These are phyloP conservation scores for Camponotus vicinus DNA, from an alignment of 1,140 invertebrate genomes.

Conservation along the genomic window DNA sequence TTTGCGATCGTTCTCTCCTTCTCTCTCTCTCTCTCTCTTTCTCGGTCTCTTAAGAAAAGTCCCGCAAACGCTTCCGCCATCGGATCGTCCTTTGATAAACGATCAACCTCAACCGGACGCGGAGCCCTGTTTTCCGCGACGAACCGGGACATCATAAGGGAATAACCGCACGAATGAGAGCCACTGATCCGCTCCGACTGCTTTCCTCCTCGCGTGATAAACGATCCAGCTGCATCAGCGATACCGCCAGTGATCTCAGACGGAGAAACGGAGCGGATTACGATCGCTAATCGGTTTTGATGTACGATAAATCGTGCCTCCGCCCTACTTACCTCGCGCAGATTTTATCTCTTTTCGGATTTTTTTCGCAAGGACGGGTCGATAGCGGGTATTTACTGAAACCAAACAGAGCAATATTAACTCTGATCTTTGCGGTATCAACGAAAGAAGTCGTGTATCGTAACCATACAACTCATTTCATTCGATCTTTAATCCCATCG, in stretches of 20 bases:
- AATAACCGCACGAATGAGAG: constrained; percentile 54
- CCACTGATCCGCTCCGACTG: constrained; percentile 67
- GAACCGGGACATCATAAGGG: constrained; percentile 13
- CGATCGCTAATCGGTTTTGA: constrained; percentile 71
- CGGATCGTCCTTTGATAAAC: constrained; percentile 70
- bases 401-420: constrained; percentile 41
- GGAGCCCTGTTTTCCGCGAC: constrained; percentile 21
- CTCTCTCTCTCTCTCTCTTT: background rate
- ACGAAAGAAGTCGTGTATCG: background rate
- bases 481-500: background rate
- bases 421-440: background rate
- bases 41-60: constrained; percentile 20
- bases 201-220: constrained; percentile 65
- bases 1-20: constrained; percentile 33
- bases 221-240: constrained; percentile 68
- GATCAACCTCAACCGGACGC: constrained; percentile 51
- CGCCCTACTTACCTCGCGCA: constrained; percentile 59
- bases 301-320: constrained; percentile 65
- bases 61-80: constrained; percentile 66
- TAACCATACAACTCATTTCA: constrained; percentile 16
- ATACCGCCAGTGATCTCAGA: constrained; percentile 66
- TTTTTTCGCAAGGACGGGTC: constrained; percentile 44
- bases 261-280: constrained; percentile 71
- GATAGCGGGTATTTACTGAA: constrained; percentile 27
- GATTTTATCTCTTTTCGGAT: constrained; percentile 50